A percentile compares a stretch with the other conserved stretches of the same genome.
Conservation (phyloP, 2,797 vertebrate genomes). For the Fistularia tabacaria region DNA sequence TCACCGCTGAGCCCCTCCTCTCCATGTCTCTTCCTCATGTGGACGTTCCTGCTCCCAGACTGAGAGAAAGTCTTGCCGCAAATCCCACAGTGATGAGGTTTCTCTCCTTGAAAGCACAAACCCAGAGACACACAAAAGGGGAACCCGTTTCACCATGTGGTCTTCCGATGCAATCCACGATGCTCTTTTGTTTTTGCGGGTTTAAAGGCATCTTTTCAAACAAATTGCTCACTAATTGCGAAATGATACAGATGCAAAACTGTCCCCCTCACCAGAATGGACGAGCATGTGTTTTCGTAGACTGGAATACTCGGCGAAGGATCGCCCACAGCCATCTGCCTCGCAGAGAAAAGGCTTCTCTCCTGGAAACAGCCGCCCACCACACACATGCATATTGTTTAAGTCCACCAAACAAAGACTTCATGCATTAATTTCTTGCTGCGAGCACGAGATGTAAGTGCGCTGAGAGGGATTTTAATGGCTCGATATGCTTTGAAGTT, state of each 20-base stretch:
- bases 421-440: conserved; percentile 14
- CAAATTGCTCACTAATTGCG: not conserved
- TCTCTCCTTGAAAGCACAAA: conserved; percentile 76
- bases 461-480: not conserved
- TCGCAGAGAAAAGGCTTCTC: conserved; percentile 98
- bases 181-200: not conserved
- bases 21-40: conserved; percentile 92
- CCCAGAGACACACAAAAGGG: not conserved
- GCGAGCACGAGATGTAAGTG: not conserved
- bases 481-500: not conserved
- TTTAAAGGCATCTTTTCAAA: not conserved
- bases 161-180: not conserved
- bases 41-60: conserved; percentile 96
- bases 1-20: conserved; percentile 62
- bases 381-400: conserved; percentile 6
- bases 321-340: conserved; percentile 92
- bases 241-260: conserved; percentile 25
- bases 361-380: conserved; percentile 69
- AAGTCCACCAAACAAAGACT: conserved; percentile 4
- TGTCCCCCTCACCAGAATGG: conserved; percentile 86
- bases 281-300: conserved; percentile 97
- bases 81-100: conserved; percentile 93
- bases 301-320: conserved; percentile 97
- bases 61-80: conserved; percentile 98
- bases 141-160: not conserved